Evolutionary conservation across 2,888 invertebrate species (phyloP).

Genomic region (Amphipoea oculea): DNA sequence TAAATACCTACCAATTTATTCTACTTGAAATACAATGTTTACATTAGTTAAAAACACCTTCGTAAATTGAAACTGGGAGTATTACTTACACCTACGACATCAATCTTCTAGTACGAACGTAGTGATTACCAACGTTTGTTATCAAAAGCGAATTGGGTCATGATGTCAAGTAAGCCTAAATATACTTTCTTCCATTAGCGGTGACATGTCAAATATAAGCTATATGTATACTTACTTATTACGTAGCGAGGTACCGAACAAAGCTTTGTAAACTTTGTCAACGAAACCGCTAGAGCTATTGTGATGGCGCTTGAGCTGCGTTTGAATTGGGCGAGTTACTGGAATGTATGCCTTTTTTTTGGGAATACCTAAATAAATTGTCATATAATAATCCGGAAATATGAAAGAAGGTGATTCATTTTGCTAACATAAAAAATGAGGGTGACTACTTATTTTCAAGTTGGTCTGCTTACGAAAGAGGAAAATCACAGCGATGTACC

Average conservation of each 20-base stretch:
- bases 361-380: background rate
- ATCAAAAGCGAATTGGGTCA: conserved; percentile 79
- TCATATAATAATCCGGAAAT: background rate
- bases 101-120: conserved; percentile 55
- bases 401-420: background rate
- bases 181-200: conserved; percentile 80
- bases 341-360: conserved; percentile 22
- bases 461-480: no score
- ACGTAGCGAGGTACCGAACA: conserved; percentile 69
- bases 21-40: background rate
- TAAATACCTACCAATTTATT: background rate
- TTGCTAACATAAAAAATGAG: background rate
- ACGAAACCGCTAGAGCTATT: conserved; percentile 73
- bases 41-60: conserved; percentile 11
- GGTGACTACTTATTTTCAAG: no score
- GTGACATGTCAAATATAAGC: conserved; percentile 79
- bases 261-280: conserved; percentile 79
- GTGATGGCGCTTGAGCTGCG: conserved; percentile 61
- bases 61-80: conserved; percentile 16
- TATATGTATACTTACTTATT: conserved; percentile 68
- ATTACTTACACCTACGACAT: conserved; percentile 41
- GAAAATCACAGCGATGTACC: no score
- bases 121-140: conserved; percentile 68
- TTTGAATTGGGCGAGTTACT: conserved; percentile 58
- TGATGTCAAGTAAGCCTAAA: conserved; percentile 73